Base-by-base conservation (phyloP, 2,113 vertebrate genomes). In the Mungos mungo region DNA sequence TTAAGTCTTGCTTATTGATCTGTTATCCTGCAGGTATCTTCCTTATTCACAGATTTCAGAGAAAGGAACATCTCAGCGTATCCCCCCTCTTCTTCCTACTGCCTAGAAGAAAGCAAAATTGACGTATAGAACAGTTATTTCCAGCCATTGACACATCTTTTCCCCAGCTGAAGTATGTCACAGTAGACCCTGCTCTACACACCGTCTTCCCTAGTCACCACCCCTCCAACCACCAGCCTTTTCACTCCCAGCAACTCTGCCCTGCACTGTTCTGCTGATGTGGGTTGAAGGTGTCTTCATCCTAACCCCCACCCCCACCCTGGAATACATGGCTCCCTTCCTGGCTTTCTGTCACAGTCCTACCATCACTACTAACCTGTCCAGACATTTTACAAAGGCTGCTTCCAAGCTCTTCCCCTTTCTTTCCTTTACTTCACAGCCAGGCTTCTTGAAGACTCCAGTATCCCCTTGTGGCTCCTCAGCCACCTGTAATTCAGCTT, bases 1-100 rank as follows among this genome's bases (percentile, higher is more conserved):
- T 94, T 85, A 92, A 29, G 14, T 47, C 87, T 95, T 86, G 33
- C 23, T 38, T 85, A 72, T 66, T 88, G 38, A 85, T 92, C 31
- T 72, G 11, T 89, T 65, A 10, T 82, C 45, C 52, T 92, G 47
- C 31, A 35, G 35, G 33, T 69, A 33, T 45, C 88, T 72, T 92
- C 47, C 41, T 57, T 57, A 60, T 85, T 72, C 63, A 95, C 65
- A 74, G 35, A 93, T 45, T 96, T 92, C 68, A 27, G 38, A 87
- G 69, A 60, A 47, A 86, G n/a, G 68, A 82, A 21, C 18, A 89
- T 68, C 72, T 52, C 41, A 29, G 19, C 74, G 45, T 41, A 88
- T 69, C 31, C 23, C 47, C 41, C 71, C 10, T 88, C 47, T 85
- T 85, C 71, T 77, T 77, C 47, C 29, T 54, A 0, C 52, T 50